Conservation (phyloP, 2,113 vertebrate genomes). For the Dipodomys ordii region DNA sequence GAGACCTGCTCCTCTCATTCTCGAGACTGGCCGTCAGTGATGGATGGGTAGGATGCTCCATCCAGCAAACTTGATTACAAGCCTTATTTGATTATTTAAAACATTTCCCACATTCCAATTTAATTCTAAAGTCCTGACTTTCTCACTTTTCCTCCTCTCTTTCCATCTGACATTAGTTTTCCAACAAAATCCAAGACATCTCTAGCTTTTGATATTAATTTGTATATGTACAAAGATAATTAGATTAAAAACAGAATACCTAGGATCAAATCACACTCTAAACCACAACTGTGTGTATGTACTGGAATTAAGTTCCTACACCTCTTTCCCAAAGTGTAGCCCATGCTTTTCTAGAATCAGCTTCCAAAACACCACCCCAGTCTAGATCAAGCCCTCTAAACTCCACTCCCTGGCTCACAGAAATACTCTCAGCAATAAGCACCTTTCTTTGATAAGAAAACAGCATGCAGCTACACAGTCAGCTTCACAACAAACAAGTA, state of each 20-base stretch:
- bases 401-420: too few species aligned
- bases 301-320: background rate
- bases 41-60: background rate
- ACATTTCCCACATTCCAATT: background rate
- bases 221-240: background rate
- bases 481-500: conserved; percentile 28
- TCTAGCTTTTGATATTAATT: background rate
- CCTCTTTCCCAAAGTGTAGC: background rate
- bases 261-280: background rate
- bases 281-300: background rate
- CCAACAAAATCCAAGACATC: conserved; percentile 1
- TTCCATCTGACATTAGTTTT: conserved; percentile 26
- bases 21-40: background rate
- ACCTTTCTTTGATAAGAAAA: conserved; percentile 36
- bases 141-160: background rate
- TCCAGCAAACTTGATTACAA: background rate
- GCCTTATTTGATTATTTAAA: background rate
- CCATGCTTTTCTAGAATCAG: background rate
- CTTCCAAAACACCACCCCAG: background rate
- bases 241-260: background rate
- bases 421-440: background rate
- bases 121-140: conserved; percentile 8
- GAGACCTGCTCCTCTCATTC: background rate
- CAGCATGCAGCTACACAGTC: background rate
- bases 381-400: background rate